Conservation (phyloP, 1,140 invertebrate species). For the Lamellibrachia luymesi region DNA sequence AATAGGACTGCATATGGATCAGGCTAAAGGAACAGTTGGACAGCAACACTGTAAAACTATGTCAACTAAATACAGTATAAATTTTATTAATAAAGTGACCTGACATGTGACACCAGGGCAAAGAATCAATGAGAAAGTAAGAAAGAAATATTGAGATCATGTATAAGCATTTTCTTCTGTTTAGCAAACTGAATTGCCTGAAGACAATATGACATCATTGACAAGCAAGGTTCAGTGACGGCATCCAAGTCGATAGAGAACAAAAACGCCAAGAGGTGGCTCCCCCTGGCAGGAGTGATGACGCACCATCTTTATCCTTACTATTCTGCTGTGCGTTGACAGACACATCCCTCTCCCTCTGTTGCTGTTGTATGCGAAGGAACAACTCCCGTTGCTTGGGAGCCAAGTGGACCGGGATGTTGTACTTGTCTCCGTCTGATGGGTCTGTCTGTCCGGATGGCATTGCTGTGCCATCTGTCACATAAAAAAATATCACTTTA, state of each 20-base stretch:
- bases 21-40: background rate
- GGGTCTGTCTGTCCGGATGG: background rate
- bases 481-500: background rate
- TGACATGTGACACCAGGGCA: too few relatives aligned
- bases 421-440: background rate
- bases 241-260: background rate
- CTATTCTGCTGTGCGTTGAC: background rate
- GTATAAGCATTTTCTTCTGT: too few relatives aligned
- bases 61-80: background rate
- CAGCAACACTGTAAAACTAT: background rate
- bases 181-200: background rate
- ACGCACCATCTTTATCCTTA: background rate
- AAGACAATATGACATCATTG: background rate
- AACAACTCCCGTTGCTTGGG: slow-evolving; percentile 70
- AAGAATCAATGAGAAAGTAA: too few relatives aligned
- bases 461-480: background rate
- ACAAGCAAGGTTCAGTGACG: background rate
- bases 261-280: background rate
- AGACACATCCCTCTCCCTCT: slow-evolving; percentile 39
- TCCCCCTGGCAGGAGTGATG: background rate
- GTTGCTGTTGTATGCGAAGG: slow-evolving; percentile 69
- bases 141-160: too few relatives aligned
- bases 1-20: background rate
- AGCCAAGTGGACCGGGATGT: slow-evolving; percentile 59
- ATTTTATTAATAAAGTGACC: background rate